Evolutionary conservation across 1,140 invertebrate species (phyloP), one percentile per base, ranked within the genome.

Genomic region (Drosophila sechellia): DNA sequence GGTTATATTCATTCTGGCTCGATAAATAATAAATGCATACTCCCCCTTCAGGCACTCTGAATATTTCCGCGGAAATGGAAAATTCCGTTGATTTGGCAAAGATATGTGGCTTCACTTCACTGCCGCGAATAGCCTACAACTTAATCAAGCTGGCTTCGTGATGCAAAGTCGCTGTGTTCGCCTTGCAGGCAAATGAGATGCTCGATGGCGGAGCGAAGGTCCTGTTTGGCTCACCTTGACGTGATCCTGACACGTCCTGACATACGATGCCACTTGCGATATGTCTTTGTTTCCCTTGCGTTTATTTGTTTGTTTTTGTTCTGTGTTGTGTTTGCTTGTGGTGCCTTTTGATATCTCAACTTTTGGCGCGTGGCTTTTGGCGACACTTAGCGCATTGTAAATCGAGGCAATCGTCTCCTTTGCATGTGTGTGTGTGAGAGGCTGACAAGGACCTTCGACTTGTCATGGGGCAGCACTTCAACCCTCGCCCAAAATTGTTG

Each of bases 211-310:
- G 42, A 31, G 25, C 5, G 35, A 11, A 1, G 13, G 37, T 12
- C 39, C 2, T 22, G n/a, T 35, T 35, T 31, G 31, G 31, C 31
- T 31, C 49, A 58, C 64, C 66, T 72, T 64, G 70, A 65, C 75
- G 52, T 87, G 83, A 79, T 72, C 79, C 81, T 87, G 83, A 86
- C 83, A 87, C 74, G 76, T 66, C 79, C 74, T 87, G 83, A 87
- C 83, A 87, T 87, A 87, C 84, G 83, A 87, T 87, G 84, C 83
- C 83, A 87, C 83, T 87, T 89, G 77, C 84, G 83, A 89, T 87
- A 89, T 89, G 83, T 83, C 83, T 89, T 86, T 83, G 83, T 87
- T 86, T 83, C 70, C 68, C 40, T 75, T 79, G 49, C 61, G 65
- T 74, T 79, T 79, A 49, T 61, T 53, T 76, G 34, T 45, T 35